Base-by-base conservation (phyloP, 2,888 invertebrate genomes). In the Clanis bilineata region DNA sequence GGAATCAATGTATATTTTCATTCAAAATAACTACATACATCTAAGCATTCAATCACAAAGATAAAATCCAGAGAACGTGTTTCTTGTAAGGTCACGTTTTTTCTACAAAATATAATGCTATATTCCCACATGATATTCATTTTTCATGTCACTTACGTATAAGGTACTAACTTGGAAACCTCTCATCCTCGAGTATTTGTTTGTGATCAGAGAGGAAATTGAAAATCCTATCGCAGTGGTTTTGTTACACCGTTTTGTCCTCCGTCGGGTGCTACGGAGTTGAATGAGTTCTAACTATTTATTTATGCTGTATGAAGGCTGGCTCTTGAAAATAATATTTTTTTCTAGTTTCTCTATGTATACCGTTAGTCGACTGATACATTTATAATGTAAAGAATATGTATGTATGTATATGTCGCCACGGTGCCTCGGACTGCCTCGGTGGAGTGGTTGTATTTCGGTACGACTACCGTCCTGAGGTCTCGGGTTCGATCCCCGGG, bases 181-280 rank as follows among this genome's bases (percentile, higher is more conserved):
- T 45, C 45, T 36, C 55, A 56, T 54, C 55, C 43, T 55, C 56
- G 71, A 72, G 67, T 66, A 71, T 74, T 72, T 64, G 62, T 59
- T 59, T 59, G 59, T 36, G 65, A 62, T 66, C 65, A 64, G 65
- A 69, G 61, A 74, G 74, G 74, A 74, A 74, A 74, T 74, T 74
- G 74, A 74, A 74, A 74, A 73, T 71, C 74, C 74, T 56, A 59
- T 56, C 59, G 43, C 59, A 45, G 56, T 44, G 70, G 72, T 71
- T 70, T 71, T 58, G 68, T 57, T 65, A 58, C 64, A 64, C 62
- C 62, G 43, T 68, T 44, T 44, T 59, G 43, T 56, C 36, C 39
- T 58, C 23, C 47, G 38, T 38, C 44, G 45, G 38, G 43, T 44
- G 55, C 15, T 58, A 38, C 25, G 21, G 23, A 43, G 12, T 41